These are phyloP conservation scores for Beroe forskalii DNA, from an alignment of 37 sponge, comb jelly and placozoan genomes.

Conservation along the genomic window DNA sequence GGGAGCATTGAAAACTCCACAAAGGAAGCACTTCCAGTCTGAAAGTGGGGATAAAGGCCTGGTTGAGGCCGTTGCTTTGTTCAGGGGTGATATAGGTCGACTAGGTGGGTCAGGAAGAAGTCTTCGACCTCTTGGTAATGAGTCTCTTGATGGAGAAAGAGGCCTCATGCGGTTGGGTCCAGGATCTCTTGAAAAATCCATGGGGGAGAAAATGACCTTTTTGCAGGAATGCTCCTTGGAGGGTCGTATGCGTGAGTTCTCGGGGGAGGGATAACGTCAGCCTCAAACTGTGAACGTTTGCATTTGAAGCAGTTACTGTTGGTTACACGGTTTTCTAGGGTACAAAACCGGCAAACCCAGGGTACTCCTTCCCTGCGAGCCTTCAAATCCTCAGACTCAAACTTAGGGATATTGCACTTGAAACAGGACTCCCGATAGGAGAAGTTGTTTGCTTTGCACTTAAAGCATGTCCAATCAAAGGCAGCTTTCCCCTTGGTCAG, in stretches of 20 bases:
- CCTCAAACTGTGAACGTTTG: background rate
- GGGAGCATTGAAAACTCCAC: background rate
- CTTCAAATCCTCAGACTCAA: constrained; percentile 6
- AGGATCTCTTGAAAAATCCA: no score
- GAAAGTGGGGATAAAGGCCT: no score
- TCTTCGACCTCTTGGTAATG: background rate
- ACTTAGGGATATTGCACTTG: background rate
- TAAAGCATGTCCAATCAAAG: constrained; percentile 18
- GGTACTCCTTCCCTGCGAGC: background rate
- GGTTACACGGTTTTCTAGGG: background rate
- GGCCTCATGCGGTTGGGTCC: background rate
- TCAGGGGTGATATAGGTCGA: constrained; percentile 6
- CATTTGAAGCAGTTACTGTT: constrained; percentile 37
- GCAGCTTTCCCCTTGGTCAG: background rate
- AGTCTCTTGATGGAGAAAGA: background rate
- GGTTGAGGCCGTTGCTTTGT: background rate
- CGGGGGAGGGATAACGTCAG: background rate
- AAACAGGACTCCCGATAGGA: constrained; percentile 2
- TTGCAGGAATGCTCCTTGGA: no score
- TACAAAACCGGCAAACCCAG: constrained; percentile 34
- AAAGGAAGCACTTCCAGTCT: constrained; percentile 30
- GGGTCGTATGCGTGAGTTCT: background rate
- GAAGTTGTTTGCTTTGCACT: constrained; percentile 58
- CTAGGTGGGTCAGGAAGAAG: background rate
- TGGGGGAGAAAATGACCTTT: no score